phyloP scores from a whole-genome alignment of 2,888 invertebrate genomes.

The Orthosia gothica region DNA sequence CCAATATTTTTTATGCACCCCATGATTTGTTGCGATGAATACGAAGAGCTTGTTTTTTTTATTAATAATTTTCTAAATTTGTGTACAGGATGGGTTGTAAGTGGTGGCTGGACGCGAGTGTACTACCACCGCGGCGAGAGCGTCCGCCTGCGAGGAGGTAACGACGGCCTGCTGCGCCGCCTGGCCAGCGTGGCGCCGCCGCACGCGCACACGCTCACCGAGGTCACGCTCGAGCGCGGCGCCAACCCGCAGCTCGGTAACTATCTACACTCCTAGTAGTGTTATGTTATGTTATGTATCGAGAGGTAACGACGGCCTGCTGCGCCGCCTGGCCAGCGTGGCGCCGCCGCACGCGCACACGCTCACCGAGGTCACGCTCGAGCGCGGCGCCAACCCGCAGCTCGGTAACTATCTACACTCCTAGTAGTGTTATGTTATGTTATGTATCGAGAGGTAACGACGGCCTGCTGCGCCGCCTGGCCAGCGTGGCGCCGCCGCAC shows the following conservation, averaged over 20 bases:
- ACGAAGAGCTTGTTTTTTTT: too few species aligned
- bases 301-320: not conserved
- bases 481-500: conserved; percentile 92
- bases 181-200: conserved; percentile 94
- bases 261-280: conserved; percentile 2
- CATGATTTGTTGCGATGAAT: too few species aligned
- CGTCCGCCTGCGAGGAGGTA: conserved; percentile 95
- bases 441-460: not conserved
- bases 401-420: conserved; percentile 85
- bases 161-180: conserved; percentile 95
- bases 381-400: conserved; percentile 96
- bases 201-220: conserved; percentile 94
- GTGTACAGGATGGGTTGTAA: conserved; percentile 89
- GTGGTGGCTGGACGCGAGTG: conserved; percentile 93
- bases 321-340: conserved; percentile 74
- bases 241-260: conserved; percentile 94
- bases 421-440: not conserved
- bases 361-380: conserved; percentile 94
- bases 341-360: conserved; percentile 94
- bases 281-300: not conserved
- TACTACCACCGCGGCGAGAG: conserved; percentile 99
- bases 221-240: conserved; percentile 95
- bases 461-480: too few species aligned
- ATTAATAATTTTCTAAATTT: not conserved
- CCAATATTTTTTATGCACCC: too few species aligned